These are phyloP conservation scores for Psittacula cyanocephala DNA, from an alignment of 2,113 vertebrate genomes.

Conservation along the genomic window DNA sequence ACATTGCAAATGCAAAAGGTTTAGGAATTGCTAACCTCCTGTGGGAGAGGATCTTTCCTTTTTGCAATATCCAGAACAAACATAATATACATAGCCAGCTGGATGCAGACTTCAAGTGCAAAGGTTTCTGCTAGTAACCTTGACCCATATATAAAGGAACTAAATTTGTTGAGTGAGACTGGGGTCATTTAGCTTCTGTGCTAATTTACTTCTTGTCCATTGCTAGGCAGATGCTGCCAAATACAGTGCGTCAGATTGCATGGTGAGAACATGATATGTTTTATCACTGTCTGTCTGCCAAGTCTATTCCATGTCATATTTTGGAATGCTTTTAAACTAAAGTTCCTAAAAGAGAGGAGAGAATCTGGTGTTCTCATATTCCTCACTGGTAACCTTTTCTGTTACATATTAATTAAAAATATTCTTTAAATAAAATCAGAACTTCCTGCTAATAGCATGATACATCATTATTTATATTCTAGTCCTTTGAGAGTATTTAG, in stretches of 20 bases:
- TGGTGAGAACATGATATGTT: not conserved
- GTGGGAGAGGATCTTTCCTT: not conserved
- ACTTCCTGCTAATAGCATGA: not conserved
- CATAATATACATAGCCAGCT: not conserved
- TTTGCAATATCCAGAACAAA: not conserved
- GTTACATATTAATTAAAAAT: not conserved
- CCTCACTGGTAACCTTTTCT: not conserved
- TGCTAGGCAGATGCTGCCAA: not conserved
- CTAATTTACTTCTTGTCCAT: slow-evolving; percentile 41
- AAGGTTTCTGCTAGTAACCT: not conserved
- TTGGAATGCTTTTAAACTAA: not conserved
- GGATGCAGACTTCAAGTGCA: not conserved
- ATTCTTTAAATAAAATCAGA: not conserved
- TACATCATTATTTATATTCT: not conserved
- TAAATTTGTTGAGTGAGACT: not conserved
- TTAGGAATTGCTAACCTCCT: not conserved
- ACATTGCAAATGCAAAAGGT: not conserved
- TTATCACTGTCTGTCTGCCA: slow-evolving; percentile 23
- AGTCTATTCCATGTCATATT: not conserved
- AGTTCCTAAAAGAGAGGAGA: not conserved
- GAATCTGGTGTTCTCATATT: not conserved
- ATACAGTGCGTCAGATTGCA: not conserved
- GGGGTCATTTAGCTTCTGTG: not conserved
- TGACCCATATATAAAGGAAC: not conserved
- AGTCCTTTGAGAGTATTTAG: not conserved